Evolutionary conservation across 2,888 invertebrate genomes (phyloP).

Genomic region (Polylopha cassiicola): DNA sequence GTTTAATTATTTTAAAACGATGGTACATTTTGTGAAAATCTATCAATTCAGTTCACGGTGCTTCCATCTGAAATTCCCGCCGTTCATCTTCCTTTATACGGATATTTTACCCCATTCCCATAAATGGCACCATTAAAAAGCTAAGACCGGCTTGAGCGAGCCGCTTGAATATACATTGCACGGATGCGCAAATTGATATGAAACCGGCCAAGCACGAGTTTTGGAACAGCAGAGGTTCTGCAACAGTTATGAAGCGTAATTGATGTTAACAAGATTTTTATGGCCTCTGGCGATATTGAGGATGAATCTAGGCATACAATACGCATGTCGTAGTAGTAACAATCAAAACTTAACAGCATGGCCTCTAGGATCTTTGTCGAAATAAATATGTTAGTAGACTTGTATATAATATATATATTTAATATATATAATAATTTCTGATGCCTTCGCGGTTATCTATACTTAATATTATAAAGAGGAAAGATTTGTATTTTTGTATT

Average conservation of each 20-base stretch:
- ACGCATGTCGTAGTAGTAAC: too few relatives aligned
- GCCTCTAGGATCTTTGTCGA: too few relatives aligned
- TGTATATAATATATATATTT: too few relatives aligned
- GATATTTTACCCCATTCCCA: slow-evolving; percentile 55
- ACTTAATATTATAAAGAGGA: too few relatives aligned
- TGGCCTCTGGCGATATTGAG: too few relatives aligned
- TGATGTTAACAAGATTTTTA: too few relatives aligned
- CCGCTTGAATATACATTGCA: slow-evolving; percentile 70
- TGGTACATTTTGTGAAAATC: slow-evolving; percentile 10
- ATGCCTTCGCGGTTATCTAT: too few relatives aligned
- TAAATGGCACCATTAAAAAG: slow-evolving; percentile 68
- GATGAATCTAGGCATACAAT: too few relatives aligned
- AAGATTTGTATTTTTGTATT: too few relatives aligned
- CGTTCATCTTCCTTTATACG: slow-evolving; percentile 52
- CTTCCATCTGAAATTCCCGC: slow-evolving; percentile 46
- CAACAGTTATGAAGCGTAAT: slow-evolving; percentile 30
- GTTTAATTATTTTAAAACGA: slow-evolving; percentile 10
- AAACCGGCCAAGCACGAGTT: slow-evolving; percentile 61
- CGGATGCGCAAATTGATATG: slow-evolving; percentile 72
- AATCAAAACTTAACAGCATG: too few relatives aligned
- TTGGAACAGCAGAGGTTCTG: slow-evolving; percentile 38
- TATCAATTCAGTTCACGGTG: slow-evolving; percentile 46
- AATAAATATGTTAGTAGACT: too few relatives aligned
- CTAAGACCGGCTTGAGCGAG: slow-evolving; percentile 51
- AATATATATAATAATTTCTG: too few relatives aligned